Percentiles rank a stretch among this genome's conserved stretches.
These are phyloP conservation scores for Lampris incognitus DNA, from an alignment of 2,113 vertebrate genomes.

Conservation along the genomic window DNA sequence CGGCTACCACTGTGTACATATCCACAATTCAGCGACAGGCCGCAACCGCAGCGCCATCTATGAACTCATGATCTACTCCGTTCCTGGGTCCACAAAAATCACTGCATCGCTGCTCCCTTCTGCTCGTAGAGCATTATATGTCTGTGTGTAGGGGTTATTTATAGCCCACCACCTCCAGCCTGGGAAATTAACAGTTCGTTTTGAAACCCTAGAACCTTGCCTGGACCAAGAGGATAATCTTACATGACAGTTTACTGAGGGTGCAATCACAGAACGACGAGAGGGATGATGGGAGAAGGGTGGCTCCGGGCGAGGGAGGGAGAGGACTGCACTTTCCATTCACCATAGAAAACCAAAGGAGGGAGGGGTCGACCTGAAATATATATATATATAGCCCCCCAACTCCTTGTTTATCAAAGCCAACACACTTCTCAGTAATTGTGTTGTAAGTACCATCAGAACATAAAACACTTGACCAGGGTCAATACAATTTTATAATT, in stretches of 20 bases:
- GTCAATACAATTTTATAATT: background rate
- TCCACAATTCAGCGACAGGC: background rate
- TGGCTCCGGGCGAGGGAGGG: constrained; percentile 6
- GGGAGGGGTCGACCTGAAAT: constrained; percentile 32
- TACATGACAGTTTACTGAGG: constrained; percentile 78
- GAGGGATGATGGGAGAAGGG: constrained; percentile 52
- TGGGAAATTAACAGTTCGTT: constrained; percentile 82
- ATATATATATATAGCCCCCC: constrained; percentile 10
- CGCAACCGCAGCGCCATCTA: background rate
- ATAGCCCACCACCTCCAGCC: constrained; percentile 71
- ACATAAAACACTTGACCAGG: background rate
- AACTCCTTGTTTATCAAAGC: background rate
- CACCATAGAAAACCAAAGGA: constrained; percentile 12
- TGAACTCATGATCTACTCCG: constrained; percentile 1
- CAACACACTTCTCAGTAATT: background rate
- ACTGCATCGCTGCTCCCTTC: constrained; percentile 19
- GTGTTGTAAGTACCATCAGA: background rate
- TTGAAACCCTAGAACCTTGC: constrained; percentile 79
- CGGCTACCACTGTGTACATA: background rate
- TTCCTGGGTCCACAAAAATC: constrained; percentile 19
- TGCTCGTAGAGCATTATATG: constrained; percentile 45
- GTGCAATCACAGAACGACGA: constrained; percentile 48
- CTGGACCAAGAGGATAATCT: constrained; percentile 79
- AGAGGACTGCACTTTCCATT: constrained; percentile 37
- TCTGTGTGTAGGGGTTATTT: constrained; percentile 71